Percentiles rank a stretch among this genome's conserved stretches.
These are phyloP conservation scores for Riptortus pedestris DNA, from an alignment of 1,140 invertebrate species.

Conservation along the genomic window DNA sequence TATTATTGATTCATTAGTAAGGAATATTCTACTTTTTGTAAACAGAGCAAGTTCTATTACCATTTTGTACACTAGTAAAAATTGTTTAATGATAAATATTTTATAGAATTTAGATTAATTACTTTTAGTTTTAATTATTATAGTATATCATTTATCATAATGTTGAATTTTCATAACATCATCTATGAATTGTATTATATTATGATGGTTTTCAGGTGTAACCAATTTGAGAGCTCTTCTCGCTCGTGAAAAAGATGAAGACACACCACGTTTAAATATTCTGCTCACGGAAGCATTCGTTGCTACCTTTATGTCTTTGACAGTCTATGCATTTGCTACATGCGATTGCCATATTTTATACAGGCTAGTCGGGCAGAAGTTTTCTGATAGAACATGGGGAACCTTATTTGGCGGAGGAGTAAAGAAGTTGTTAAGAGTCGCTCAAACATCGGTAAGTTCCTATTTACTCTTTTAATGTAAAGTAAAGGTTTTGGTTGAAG, in stretches of 20 bases:
- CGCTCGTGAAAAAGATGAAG: constrained; percentile 89
- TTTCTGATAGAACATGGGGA: constrained; percentile 68
- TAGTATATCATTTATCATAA: no score
- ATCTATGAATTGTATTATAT: no score
- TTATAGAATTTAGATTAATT: no score
- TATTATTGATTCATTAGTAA: no score
- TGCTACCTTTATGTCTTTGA: constrained; percentile 80
- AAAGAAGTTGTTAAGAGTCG: constrained; percentile 75
- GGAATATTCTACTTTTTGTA: no score
- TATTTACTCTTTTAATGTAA: not conserved
- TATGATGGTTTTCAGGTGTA: constrained; percentile 63
- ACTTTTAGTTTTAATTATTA: no score
- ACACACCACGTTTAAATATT: constrained; percentile 83
- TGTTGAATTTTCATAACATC: no score
- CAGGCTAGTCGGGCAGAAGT: constrained; percentile 71
- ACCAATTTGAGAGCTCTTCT: constrained; percentile 81
- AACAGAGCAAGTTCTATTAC: no score
- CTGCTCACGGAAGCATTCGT: constrained; percentile 87
- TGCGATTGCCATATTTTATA: constrained; percentile 91
- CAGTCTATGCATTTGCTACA: constrained; percentile 85
- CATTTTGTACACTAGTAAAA: no score
- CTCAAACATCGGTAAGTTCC: constrained; percentile 34
- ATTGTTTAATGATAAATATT: no score
- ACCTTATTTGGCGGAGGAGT: constrained; percentile 89
- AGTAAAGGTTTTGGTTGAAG: no score